Percentiles rank a stretch among this genome's conserved stretches.
Evolutionary conservation across 1,140 invertebrate genomes (phyloP).

Genomic region (Drosophila kikkawai): DNA sequence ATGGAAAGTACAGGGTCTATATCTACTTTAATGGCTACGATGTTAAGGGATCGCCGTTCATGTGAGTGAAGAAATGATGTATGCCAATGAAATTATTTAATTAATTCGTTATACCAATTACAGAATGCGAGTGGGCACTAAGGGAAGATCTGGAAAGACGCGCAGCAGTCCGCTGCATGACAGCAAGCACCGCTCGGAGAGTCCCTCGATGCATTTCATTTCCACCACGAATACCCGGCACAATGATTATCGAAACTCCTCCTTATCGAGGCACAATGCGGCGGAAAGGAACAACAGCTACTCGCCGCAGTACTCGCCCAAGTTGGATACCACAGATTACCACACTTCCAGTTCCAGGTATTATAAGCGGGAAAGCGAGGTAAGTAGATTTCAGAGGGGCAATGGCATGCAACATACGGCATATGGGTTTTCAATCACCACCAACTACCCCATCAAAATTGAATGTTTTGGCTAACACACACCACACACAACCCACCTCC

Average conservation of each 20-base stretch:
- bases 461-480: slow-evolving; percentile 67
- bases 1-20: slow-evolving; percentile 96
- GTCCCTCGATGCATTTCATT: slow-evolving; percentile 84
- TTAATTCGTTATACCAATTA: neutral
- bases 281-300: slow-evolving; percentile 78
- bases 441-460: slow-evolving; percentile 69
- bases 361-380: slow-evolving; percentile 84
- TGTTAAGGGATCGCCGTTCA: slow-evolving; percentile 95
- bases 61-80: slow-evolving; percentile 68
- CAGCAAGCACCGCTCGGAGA: slow-evolving; percentile 82
- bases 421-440: slow-evolving; percentile 42
- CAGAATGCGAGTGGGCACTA: slow-evolving; percentile 89
- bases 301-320: slow-evolving; percentile 81
- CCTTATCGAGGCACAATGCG: slow-evolving; percentile 63
- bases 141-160: slow-evolving; percentile 86
- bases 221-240: slow-evolving; percentile 75
- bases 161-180: slow-evolving; percentile 83
- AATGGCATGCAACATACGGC: slow-evolving; percentile 41
- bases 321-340: slow-evolving; percentile 78
- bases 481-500: slow-evolving; percentile 13
- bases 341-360: slow-evolving; percentile 78
- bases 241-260: slow-evolving; percentile 78
- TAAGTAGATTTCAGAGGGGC: slow-evolving; percentile 44
- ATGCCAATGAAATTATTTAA: neutral
- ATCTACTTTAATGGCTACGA: slow-evolving; percentile 98